Percentiles rank a stretch among this genome's conserved stretches.
phyloP scores from a whole-genome alignment of 2,888 invertebrate genomes.

The Theretra japonica region DNA sequence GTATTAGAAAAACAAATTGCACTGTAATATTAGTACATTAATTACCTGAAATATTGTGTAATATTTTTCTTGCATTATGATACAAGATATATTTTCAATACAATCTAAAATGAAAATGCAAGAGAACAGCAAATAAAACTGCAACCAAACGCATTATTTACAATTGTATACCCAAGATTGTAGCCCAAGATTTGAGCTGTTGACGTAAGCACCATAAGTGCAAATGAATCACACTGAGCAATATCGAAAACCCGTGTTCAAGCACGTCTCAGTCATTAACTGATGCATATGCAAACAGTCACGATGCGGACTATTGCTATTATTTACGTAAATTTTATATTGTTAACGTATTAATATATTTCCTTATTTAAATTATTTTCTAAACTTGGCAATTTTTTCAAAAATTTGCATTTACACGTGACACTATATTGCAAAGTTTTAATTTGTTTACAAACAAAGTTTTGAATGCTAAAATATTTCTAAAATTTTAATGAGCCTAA shows the following conservation, averaged over 20 bases:
- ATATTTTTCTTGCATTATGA: too few relatives aligned
- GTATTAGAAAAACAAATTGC: too few relatives aligned
- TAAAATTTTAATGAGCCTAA: too few relatives aligned
- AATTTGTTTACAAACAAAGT: too few relatives aligned
- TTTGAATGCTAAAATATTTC: too few relatives aligned
- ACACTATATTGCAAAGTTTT: too few relatives aligned
- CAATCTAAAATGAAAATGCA: too few relatives aligned
- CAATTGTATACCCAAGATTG: background rate
- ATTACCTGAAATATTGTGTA: too few relatives aligned
- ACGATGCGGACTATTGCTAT: background rate
- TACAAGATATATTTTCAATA: too few relatives aligned
- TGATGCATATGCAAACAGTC: constrained; percentile 16
- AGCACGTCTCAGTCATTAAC: constrained; percentile 14
- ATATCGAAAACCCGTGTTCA: constrained; percentile 29
- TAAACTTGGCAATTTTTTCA: too few relatives aligned
- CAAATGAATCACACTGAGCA: constrained; percentile 12
- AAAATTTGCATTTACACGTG: too few relatives aligned
- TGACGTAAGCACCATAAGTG: constrained; percentile 13
- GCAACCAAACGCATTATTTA: background rate
- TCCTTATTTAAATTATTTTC: background rate
- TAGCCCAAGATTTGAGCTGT: background rate
- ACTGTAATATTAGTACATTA: too few relatives aligned
- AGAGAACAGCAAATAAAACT: background rate
- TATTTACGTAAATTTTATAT: background rate
- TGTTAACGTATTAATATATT: background rate